A percentile compares a stretch with the other conserved stretches of the same genome.
Evolutionary conservation across 2,113 vertebrate species (phyloP).

Genomic region (Aptenodytes patagonicus): DNA sequence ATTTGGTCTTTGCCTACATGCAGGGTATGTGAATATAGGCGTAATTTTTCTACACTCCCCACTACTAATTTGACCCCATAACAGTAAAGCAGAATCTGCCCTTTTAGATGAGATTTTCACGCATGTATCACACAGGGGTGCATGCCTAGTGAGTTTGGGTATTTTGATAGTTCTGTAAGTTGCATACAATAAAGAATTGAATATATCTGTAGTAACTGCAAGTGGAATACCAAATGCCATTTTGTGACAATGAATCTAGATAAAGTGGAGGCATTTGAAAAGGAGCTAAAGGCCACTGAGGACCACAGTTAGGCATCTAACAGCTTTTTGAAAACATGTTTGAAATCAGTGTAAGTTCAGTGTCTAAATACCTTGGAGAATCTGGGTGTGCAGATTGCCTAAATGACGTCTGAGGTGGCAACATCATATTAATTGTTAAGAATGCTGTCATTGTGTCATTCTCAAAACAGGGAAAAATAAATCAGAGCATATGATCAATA

Average conservation of each 20-base stretch:
- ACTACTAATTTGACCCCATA: not conserved
- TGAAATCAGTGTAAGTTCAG: not conserved
- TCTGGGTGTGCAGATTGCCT: not conserved
- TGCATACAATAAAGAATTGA: not conserved
- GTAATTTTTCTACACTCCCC: not conserved
- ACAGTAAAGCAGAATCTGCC: not conserved
- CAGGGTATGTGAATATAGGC: not conserved
- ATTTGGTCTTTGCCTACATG: not conserved
- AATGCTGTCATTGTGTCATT: not conserved
- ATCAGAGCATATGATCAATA: not conserved
- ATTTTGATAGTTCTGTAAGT: not conserved
- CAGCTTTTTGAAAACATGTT: not conserved
- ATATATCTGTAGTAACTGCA: not conserved
- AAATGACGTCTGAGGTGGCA: not conserved
- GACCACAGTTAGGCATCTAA: not conserved
- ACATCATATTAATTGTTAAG: not conserved
- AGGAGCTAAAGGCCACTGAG: not conserved
- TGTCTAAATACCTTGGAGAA: not conserved
- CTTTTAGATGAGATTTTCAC: not conserved
- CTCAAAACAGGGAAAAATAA: not conserved
- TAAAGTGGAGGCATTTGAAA: not conserved
- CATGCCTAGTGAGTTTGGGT: not conserved
- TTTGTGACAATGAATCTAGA: not conserved
- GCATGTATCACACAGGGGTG: not conserved
- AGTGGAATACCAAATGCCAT: not conserved